Base-by-base conservation (phyloP, 1,140 invertebrate species). In the Muscidifurax raptorellus region DNA sequence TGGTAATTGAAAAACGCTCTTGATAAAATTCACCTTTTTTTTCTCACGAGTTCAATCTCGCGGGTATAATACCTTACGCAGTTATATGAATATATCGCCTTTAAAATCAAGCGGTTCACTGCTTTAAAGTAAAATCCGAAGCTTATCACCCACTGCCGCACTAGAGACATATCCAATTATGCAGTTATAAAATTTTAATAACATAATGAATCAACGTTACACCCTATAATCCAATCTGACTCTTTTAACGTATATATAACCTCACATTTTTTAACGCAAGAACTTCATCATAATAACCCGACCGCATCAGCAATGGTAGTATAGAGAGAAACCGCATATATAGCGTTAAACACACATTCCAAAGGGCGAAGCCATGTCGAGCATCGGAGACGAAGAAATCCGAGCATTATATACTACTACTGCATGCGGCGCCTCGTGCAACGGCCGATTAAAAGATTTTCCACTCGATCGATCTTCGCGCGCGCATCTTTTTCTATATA, bases 391-490 rank as follows among this genome's bases (percentile, higher is more conserved):
- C 66, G 25, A 30, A 28, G 66, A 4, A 28, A 69, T 69, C 66
- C 27, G 10, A 27, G 27, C 28, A 15, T n/a, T n/a, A n/a, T n/a
- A 28, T 27, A n/a, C 66, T 1, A n/a, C n/a, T n/a, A n/a, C n/a
- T n/a, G n/a, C n/a, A n/a, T n/a, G 40, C 36, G 27, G n/a, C 75
- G 75, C 74, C 74, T 76, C 40, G 75, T 15, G 75, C 27, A 77
- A 59, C 25, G 28, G 59, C 28, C 78, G 47, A 80, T 80, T 80
- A 80, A 80, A 69, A 80, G 78, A 80, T 80, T 80, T 69, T 80
- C 78, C 78, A 27, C 59, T 40, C 78, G 78, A 69, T 44, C 78
- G 64, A 80, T 80, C 22, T 5, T 0, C 1, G 30, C 28, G 69
- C 9, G 71, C 71, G 9, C 30, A 40, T n/a, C 30, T 18, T 72